Evolutionary conservation across 1,140 invertebrate species (phyloP).

Genomic region (Penaeus japonicus): DNA sequence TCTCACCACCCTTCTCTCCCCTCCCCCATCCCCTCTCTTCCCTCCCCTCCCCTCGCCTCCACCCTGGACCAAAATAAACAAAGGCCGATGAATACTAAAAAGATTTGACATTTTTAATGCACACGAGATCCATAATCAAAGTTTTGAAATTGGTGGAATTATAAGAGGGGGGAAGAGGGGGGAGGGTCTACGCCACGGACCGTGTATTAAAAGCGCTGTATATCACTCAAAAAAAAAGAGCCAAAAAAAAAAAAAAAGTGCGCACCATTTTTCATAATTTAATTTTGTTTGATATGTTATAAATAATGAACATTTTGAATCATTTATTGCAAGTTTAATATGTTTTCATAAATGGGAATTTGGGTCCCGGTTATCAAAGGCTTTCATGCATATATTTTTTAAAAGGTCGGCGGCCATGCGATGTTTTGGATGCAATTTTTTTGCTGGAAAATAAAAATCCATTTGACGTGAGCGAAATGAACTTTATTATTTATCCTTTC

Average conservation of each 20-base stretch:
- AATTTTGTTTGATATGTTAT: constrained; percentile 47
- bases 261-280: constrained; percentile 35
- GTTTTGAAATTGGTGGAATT: constrained; percentile 53
- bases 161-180: not conserved
- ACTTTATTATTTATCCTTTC: too few relatives aligned
- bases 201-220: constrained; percentile 27
- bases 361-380: not conserved
- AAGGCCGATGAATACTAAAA: constrained; percentile 48
- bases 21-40: too few relatives aligned
- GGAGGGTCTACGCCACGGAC: not conserved
- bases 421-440: too few relatives aligned
- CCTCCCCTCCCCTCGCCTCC: not conserved
- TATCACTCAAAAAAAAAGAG: constrained; percentile 36
- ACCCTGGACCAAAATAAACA: constrained; percentile 17
- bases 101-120: constrained; percentile 53
- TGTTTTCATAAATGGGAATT: not conserved
- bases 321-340: not conserved
- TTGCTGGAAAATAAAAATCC: too few relatives aligned
- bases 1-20: not conserved
- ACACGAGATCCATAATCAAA: constrained; percentile 50
- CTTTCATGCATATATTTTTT: too few relatives aligned
- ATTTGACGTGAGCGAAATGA: too few relatives aligned
- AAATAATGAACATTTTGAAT: constrained; percentile 36
- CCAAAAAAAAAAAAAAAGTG: not conserved
- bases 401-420: too few relatives aligned